Evolutionary conservation across 2,797 vertebrate genomes (phyloP), one percentile per base, ranked within the genome.

Genomic region (Dicrostonyx torquatus): DNA sequence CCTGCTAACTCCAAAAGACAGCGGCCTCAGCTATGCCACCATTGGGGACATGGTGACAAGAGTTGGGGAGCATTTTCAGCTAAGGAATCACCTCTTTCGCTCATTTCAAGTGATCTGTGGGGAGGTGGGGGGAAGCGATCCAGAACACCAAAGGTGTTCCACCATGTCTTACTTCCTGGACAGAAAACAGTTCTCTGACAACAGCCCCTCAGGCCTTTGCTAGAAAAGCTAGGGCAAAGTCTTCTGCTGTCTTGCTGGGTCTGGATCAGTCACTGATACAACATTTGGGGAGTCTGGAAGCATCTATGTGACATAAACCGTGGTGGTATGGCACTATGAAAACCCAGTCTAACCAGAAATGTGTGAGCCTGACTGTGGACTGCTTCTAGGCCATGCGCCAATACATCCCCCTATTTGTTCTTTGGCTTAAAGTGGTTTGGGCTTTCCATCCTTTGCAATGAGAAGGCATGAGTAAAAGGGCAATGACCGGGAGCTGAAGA

Each of bases 1-100:
- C 97, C 99, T 99, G 96, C 95, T 95, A 95, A 96, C 97, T 96
- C 93, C 91, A 94, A 95, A 94, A 95, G 6, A 75, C 17, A 92
- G 66, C 31, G 6, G 11, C 5, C 22, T 93, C 92, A 96, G 90
- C 37, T 58, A 14, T 62, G n/a, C n/a, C 7, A 82, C 18, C 29
- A n/a, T 7, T 7, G 37, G 34, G 4, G 76, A 4, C 26, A 12
- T 10, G 24, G 48, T 17, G 53, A 12, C 29, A 15, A 37, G 68
- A 24, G 40, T 1, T 20, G 1, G 24, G n/a, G n/a, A 29, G 22
- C 24, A 43, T 22, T 62, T 78, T 73, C 14, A 77, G 60, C 26
- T 12, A 31, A 15, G 11, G 11, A 48, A 60, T 10, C 40, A 15
- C 6, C 72, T 4, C 22, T 62, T 34, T 11, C n/a, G 29, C 34